Evolutionary conservation across 2,797 vertebrate species (phyloP).

Genomic region (Molossus alvarezi): DNA sequence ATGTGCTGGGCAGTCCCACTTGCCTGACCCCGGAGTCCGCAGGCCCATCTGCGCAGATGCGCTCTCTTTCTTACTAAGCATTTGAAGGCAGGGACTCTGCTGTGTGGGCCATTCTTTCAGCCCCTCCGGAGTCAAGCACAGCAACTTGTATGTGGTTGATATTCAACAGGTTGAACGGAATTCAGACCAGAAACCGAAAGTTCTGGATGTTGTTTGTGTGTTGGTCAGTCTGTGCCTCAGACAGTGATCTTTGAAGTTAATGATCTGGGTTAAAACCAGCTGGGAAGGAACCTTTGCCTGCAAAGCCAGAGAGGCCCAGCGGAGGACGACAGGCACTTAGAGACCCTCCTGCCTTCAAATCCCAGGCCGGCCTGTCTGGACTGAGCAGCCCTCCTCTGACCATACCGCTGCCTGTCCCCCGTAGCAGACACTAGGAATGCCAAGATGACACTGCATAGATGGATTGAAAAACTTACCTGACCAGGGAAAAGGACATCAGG

Average conservation of each 20-base stretch:
- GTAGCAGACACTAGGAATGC: background rate
- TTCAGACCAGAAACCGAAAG: background rate
- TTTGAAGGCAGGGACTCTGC: background rate
- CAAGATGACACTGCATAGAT: background rate
- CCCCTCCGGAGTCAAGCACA: background rate
- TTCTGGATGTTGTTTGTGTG: background rate
- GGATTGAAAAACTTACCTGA: conserved; percentile 51
- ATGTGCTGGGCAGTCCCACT: background rate
- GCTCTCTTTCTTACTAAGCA: background rate
- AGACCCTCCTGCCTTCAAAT: background rate
- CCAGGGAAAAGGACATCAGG: background rate
- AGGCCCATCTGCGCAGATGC: background rate
- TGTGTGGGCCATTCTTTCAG: background rate
- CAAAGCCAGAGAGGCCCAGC: background rate
- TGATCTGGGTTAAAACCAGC: background rate
- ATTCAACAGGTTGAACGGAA: background rate
- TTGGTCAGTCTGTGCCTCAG: background rate
- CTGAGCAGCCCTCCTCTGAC: background rate
- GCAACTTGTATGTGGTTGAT: background rate
- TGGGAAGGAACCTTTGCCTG: background rate
- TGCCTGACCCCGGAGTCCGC: background rate
- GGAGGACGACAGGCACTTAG: background rate
- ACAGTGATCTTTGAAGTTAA: background rate
- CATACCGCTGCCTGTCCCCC: background rate
- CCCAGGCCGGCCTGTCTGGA: background rate